phyloP scores from a whole-genome alignment of 2,113 vertebrate species.

The Scomber japonicus region DNA sequence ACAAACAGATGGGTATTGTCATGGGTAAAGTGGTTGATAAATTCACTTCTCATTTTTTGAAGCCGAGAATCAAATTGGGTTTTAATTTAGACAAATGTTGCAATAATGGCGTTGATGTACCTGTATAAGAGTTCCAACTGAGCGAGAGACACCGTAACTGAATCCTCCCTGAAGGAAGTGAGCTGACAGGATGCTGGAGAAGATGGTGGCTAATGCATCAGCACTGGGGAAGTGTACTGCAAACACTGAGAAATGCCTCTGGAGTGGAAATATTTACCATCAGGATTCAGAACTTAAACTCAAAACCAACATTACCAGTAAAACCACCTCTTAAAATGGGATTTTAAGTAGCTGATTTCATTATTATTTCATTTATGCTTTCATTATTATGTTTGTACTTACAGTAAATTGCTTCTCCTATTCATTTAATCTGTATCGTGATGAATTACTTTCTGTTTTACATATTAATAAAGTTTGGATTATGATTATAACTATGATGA shows the following conservation, averaged over 20 bases:
- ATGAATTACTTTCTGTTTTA: not conserved
- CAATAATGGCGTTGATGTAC: slow-evolving; percentile 26
- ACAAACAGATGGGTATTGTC: not conserved
- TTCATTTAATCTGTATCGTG: not conserved
- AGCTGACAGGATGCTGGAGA: slow-evolving; percentile 85
- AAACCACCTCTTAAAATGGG: not conserved
- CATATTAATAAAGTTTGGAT: not conserved
- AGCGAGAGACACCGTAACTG: slow-evolving; percentile 85
- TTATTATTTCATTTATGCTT: not conserved
- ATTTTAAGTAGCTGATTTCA: not conserved
- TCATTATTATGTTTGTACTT: not conserved
- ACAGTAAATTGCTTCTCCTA: slow-evolving; percentile 1
- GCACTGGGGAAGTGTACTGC: slow-evolving; percentile 81
- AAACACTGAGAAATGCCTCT: slow-evolving; percentile 89
- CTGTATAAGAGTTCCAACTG: slow-evolving; percentile 80
- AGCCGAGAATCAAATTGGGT: not conserved
- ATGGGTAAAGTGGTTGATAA: not conserved
- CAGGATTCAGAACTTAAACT: not conserved
- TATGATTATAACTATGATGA: not conserved
- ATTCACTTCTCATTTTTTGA: not conserved
- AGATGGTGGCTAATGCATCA: slow-evolving; percentile 81
- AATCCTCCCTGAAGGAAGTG: slow-evolving; percentile 86
- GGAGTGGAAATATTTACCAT: slow-evolving; percentile 36
- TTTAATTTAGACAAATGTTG: slow-evolving; percentile 2
- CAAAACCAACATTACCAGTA: not conserved